Evolutionary conservation across 2,888 invertebrate genomes (phyloP), one percentile per base, ranked within the genome.

Genomic region (Podabrus alpinus): DNA sequence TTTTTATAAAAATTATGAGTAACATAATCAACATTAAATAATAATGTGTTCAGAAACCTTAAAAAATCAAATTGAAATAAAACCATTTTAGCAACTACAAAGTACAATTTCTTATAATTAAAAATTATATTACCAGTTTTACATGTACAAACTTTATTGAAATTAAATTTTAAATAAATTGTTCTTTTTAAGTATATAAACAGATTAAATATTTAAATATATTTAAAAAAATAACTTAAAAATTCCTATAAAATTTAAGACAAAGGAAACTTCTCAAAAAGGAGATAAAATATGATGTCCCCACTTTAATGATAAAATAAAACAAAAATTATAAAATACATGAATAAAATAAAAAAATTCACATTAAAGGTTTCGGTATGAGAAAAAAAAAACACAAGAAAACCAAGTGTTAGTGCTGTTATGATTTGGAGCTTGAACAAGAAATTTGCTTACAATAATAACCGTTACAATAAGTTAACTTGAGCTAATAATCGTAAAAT

Each of bases 151-250:
- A 64, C 17, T 19, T n/a, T 19, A 19, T 64, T 64, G 19, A 64
- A 64, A 19, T 19, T 13, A 19, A 64, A n/a, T 19, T 64, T 64
- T 64, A n/a, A 19, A 64, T 64, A 64, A 64, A 64, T 19, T 64
- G 19, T 21, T 64, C 13, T 21, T n/a, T 10, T 64, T 19, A 64
- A 64, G 62, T 19, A 21, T 64, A 64, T 64, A 64, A 64, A 64
- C 62, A 64, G 19, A 64, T 64, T 64, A 64, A 64, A 64, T 64
- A 19, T 61, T 64, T 64, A 64, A 64, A 64, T 64, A 19, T 61
- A 17, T 61, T 61, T 17, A 61, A 61, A 64, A 64, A 17, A 17
- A 64, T 19, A 64, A 16, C 21, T 21, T 61, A 15, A 61, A 16
- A 64, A 21, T n/a, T 64, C 16, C 45, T 45, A 45, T 17, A 64